These are phyloP conservation scores for Microtus pennsylvanicus DNA, from an alignment of 2,113 vertebrate species.

Conservation along the genomic window DNA sequence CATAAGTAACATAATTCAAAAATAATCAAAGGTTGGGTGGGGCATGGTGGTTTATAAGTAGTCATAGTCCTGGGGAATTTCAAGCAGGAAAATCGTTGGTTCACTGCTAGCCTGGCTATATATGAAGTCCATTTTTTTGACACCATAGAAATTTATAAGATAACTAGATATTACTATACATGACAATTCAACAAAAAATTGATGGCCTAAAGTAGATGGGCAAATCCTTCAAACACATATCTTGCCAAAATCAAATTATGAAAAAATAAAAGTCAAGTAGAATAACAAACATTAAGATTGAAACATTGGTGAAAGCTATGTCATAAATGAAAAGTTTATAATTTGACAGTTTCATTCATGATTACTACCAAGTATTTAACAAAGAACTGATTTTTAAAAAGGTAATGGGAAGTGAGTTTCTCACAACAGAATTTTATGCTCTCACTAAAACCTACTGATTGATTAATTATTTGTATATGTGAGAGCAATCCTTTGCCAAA, in stretches of 20 bases:
- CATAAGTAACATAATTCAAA: neutral
- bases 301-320: neutral
- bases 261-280: neutral
- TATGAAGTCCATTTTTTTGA: neutral
- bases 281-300: neutral
- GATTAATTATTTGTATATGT: neutral
- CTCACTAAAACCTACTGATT: neutral
- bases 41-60: neutral
- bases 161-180: neutral
- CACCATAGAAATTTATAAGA: neutral
- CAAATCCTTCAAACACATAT: neutral
- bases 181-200: neutral
- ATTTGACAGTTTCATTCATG: neutral
- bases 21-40: neutral
- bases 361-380: neutral
- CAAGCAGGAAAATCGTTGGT: neutral
- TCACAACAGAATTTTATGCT: neutral
- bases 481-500: neutral
- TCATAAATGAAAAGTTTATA: neutral
- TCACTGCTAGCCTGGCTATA: neutral
- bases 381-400: neutral
- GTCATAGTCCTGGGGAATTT: neutral
- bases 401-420: neutral
- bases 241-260: neutral
- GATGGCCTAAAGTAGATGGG: neutral